These are phyloP conservation scores for Ecdyonurus torrentis DNA, from an alignment of 2,888 invertebrate species.

Conservation along the genomic window DNA sequence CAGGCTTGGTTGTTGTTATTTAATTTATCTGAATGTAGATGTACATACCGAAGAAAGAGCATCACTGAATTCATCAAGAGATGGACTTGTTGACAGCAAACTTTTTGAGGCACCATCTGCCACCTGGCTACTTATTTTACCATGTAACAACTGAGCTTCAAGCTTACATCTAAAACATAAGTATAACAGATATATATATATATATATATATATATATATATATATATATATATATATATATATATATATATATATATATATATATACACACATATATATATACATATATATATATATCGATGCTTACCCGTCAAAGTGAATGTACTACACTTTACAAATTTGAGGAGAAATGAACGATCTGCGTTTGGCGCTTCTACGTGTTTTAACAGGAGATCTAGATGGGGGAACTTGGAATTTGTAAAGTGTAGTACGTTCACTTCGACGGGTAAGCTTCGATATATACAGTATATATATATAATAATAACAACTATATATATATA, in stretches of 20 bases:
- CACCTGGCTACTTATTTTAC: conserved; percentile 19
- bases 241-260: background rate
- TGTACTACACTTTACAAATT: too few species aligned
- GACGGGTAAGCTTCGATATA: too few species aligned
- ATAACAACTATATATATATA: too few species aligned
- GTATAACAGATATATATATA: background rate
- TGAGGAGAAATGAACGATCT: too few species aligned
- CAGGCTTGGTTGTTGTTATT: too few species aligned
- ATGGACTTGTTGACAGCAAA: conserved; percentile 4
- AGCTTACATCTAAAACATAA: conserved; percentile 14
- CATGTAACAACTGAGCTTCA: conserved; percentile 16
- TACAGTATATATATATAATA: too few species aligned
- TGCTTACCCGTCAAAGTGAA: too few species aligned
- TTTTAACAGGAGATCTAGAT: too few species aligned
- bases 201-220: background rate
- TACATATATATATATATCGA: too few species aligned
- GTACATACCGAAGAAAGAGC: conserved; percentile 36
- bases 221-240: background rate
- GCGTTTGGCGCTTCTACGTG: background rate
- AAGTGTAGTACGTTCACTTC: too few species aligned
- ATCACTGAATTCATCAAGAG: conserved; percentile 36
- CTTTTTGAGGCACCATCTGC: conserved; percentile 5
- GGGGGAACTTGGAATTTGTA: too few species aligned
- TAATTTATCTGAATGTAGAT: too few species aligned
- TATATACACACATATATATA: background rate